phyloP scores from a whole-genome alignment of 2,113 vertebrate species.

The Phoxinus phoxinus region DNA sequence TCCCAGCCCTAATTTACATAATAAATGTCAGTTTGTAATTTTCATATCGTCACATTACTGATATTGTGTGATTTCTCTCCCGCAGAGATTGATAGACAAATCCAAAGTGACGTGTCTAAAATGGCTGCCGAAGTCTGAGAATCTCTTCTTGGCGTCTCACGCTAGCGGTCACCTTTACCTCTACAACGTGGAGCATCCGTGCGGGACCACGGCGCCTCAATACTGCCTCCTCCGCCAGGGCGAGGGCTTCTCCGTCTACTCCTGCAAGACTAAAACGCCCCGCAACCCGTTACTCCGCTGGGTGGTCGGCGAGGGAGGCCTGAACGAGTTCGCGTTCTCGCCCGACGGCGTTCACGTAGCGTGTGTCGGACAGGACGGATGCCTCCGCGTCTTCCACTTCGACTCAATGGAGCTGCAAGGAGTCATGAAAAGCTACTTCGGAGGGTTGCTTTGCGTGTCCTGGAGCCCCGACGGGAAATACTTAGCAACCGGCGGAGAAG shows the following conservation, averaged over 20 bases:
- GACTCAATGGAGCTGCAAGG: constrained; percentile 91
- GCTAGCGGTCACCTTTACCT: constrained; percentile 94
- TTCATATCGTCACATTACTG: neutral
- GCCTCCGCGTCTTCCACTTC: constrained; percentile 88
- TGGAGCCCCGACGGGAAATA: constrained; percentile 94
- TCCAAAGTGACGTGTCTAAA: constrained; percentile 88
- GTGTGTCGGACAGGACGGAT: constrained; percentile 91
- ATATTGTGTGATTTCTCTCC: neutral
- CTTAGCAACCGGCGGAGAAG: constrained; percentile 88
- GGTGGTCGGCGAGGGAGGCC: constrained; percentile 86
- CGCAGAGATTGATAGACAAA: constrained; percentile 91
- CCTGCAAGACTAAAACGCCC: constrained; percentile 87
- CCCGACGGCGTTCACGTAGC: constrained; percentile 89
- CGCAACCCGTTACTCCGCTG: constrained; percentile 89
- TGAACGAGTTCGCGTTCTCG: constrained; percentile 92
- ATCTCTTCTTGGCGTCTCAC: constrained; percentile 88
- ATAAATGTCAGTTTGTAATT: neutral
- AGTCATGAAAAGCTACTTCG: constrained; percentile 93
- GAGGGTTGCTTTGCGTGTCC: constrained; percentile 89
- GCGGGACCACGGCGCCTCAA: constrained; percentile 79
- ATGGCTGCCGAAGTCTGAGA: constrained; percentile 89
- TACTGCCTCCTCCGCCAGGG: constrained; percentile 87
- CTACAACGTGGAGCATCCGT: constrained; percentile 86
- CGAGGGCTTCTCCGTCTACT: constrained; percentile 87
- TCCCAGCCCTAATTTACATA: neutral